phyloP scores from a whole-genome alignment of 2,113 vertebrate species.

The Zosterops japonicus region DNA sequence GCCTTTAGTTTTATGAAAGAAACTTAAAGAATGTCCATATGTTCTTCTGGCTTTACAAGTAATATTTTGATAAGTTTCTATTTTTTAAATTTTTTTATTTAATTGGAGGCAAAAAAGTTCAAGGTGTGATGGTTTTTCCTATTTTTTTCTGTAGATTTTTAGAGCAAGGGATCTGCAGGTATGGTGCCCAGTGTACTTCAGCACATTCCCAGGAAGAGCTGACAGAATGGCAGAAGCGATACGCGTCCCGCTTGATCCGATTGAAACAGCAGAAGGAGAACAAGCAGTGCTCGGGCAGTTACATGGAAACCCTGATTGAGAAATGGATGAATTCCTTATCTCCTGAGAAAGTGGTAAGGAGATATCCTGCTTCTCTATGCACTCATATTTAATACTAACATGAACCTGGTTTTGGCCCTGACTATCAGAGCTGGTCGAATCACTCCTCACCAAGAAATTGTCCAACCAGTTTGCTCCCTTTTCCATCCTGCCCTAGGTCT shows the following conservation, averaged over 20 bases:
- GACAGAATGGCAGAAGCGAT: conserved; percentile 96
- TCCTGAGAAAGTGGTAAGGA: conserved; percentile 95
- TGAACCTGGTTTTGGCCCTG: not conserved
- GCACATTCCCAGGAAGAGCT: conserved; percentile 98
- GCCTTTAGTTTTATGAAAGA: not conserved
- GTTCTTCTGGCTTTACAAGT: not conserved
- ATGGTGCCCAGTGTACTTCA: conserved; percentile 97
- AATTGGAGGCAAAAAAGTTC: not conserved
- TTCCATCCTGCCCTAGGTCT: not conserved
- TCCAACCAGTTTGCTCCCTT: not conserved
- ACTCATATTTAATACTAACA: not conserved
- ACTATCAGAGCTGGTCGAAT: not conserved
- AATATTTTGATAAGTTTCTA: not conserved
- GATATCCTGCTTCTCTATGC: not conserved
- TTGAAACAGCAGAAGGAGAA: conserved; percentile 96
- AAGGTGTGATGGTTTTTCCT: conserved; percentile 46
- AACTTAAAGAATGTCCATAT: not conserved
- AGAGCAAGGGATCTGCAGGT: conserved; percentile 96
- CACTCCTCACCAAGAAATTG: not conserved
- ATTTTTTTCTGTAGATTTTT: conserved; percentile 84
- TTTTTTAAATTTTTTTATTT: not conserved
- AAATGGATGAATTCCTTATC: conserved; percentile 99
- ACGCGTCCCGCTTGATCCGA: conserved; percentile 91
- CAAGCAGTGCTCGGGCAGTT: conserved; percentile 93
- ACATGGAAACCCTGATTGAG: conserved; percentile 97